These are phyloP conservation scores for Menidia menidia DNA, from an alignment of 2,797 vertebrate genomes.

Conservation along the genomic window DNA sequence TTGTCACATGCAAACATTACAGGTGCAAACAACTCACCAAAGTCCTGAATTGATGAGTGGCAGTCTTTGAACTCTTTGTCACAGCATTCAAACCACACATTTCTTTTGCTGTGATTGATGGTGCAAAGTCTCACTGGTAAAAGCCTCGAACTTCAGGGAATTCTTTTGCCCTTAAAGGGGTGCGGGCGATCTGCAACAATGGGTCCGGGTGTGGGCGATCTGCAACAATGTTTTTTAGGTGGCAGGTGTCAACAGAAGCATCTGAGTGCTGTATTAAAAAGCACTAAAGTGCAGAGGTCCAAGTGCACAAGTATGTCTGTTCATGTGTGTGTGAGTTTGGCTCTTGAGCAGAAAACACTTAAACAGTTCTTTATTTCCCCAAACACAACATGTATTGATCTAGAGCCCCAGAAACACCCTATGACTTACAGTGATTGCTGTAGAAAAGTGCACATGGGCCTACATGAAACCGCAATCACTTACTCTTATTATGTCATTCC, in stretches of 20 bases:
- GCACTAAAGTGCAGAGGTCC: slow-evolving; percentile 11
- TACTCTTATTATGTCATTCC: slow-evolving; percentile 44
- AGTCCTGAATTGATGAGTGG: too few relatives aligned
- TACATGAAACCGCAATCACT: slow-evolving; percentile 40
- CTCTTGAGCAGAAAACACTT: slow-evolving; percentile 35
- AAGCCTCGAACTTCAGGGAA: not conserved
- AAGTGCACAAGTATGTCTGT: slow-evolving; percentile 3
- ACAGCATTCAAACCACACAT: too few relatives aligned
- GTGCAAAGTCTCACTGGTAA: not conserved
- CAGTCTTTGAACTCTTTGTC: too few relatives aligned
- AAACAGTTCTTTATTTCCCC: slow-evolving; percentile 61
- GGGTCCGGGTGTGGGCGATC: not conserved
- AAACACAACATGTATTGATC: slow-evolving; percentile 69
- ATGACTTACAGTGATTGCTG: slow-evolving; percentile 12
- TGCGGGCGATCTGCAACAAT: not conserved
- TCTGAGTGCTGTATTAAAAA: not conserved
- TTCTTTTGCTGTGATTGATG: too few relatives aligned
- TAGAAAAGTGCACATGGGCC: not conserved
- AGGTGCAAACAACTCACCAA: too few relatives aligned
- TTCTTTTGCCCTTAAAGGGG: not conserved
- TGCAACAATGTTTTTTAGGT: not conserved
- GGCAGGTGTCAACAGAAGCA: not conserved
- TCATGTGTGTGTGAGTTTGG: slow-evolving; percentile 18
- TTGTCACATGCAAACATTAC: too few relatives aligned
- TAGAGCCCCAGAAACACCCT: slow-evolving; percentile 50